Base-by-base conservation (phyloP, 2,888 invertebrate species). In the Thyatira batis region DNA sequence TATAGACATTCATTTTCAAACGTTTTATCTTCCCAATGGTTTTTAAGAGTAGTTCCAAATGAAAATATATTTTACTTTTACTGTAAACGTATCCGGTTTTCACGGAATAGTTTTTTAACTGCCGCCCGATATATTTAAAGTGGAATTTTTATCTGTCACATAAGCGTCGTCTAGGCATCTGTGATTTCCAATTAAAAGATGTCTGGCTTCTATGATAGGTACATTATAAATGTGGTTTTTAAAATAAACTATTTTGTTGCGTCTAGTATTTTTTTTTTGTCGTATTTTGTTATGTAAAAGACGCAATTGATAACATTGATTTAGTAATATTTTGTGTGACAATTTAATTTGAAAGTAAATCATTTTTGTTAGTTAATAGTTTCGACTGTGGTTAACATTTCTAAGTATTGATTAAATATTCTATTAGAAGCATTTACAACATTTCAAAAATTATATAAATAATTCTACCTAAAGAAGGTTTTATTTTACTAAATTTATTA, bases 141-240 rank as follows among this genome's bases (percentile, higher is more conserved):
- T 71, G 80, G 83, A 80, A 84, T 83, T 81, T 85, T 83, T 84
- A 84, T 83, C 72, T 83, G 84, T 81, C 85, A 82, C 78, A 78
- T 82, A 74, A 84, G 60, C 11, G 84, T 82, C 78, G 83, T 76
- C 80, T 80, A 81, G 80, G 80, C 76, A 85, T 86, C 78, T 82
- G 78, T 67, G 70, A 72, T 72, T 78, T 67, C 72, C 76, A 80
- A 84, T 83, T 79, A 83, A 84, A 80, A 78, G 67, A 60, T 75
- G 81, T 72, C 81, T 73, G 68, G 54, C 59, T 25, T 1, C 4
- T n/a, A 13, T 45, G 11, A 33, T 50, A 33, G 23, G 49, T 51
- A 33, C 39, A n/a, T 23, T 43, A 1, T 23, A 45, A 3, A 6
- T 8, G 2, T 2, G n/a, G n/a, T 33, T 13, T n/a, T 17, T 1